Conservation (phyloP, 2,888 invertebrate genomes). For the Drosophila tripunctata region DNA sequence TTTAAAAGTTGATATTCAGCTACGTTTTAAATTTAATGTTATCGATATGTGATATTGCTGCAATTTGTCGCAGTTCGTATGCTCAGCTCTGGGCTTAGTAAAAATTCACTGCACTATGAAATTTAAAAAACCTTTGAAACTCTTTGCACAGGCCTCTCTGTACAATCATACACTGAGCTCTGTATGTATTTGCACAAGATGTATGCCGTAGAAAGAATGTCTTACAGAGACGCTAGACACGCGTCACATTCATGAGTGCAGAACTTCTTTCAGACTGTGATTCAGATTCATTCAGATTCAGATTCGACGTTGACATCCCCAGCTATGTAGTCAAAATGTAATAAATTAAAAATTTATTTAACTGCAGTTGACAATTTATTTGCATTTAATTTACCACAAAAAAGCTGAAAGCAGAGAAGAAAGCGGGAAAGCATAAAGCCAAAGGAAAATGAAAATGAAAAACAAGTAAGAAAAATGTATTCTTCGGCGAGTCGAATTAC, state of each 20-base stretch:
- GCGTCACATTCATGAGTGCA: slow-evolving; percentile 10
- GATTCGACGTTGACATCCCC: slow-evolving; percentile 29
- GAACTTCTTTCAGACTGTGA: slow-evolving; percentile 8
- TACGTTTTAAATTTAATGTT: too few relatives aligned
- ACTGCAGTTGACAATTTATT: slow-evolving; percentile 79
- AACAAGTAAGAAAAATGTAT: neutral
- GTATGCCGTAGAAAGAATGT: neutral
- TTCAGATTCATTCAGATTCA: slow-evolving; percentile 15
- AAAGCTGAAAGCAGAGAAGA: slow-evolving; percentile 26
- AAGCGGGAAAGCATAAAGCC: neutral
- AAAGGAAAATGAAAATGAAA: neutral
- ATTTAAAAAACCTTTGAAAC: neutral
- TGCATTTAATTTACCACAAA: slow-evolving; percentile 79
- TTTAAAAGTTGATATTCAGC: too few relatives aligned
- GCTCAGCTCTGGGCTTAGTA: too few relatives aligned
- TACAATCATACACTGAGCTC: neutral
- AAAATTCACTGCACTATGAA: too few relatives aligned
- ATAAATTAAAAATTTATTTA: slow-evolving; percentile 79
- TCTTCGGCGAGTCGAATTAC: neutral
- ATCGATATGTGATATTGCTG: too few relatives aligned
- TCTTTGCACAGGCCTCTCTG: neutral
- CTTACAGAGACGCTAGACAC: slow-evolving; percentile 10
- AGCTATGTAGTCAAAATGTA: slow-evolving; percentile 56
- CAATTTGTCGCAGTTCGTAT: too few relatives aligned
- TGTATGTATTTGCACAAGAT: neutral